These are phyloP conservation scores for Lordiphosa fenestrarum DNA, from an alignment of 2,888 invertebrate species.

Conservation along the genomic window DNA sequence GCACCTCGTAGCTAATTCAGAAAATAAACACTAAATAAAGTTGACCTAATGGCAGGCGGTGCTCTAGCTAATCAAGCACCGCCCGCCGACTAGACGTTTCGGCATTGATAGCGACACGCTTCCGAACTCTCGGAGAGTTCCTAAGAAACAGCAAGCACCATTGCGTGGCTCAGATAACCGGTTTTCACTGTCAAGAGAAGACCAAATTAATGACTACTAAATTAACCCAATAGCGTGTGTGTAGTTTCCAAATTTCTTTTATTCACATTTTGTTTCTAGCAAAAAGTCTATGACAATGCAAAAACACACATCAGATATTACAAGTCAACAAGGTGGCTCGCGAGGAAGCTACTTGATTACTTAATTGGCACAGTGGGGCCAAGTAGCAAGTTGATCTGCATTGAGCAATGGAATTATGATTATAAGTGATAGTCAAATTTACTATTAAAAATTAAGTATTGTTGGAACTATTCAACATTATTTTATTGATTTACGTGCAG, in stretches of 20 bases:
- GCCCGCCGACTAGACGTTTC: conserved; percentile 13
- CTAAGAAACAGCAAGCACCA: neutral
- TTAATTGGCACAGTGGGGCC: conserved; percentile 1
- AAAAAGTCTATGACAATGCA: conserved; percentile 26
- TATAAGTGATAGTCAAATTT: no score
- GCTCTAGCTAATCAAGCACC: conserved; percentile 21
- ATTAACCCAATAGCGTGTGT: conserved; percentile 14
- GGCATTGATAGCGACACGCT: conserved; percentile 1
- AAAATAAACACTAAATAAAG: conserved; percentile 13
- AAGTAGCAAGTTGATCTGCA: neutral
- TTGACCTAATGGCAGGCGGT: conserved; percentile 32
- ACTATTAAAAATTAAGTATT: no score
- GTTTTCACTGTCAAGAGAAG: conserved; percentile 2
- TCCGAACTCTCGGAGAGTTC: no score
- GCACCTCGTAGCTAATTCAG: conserved; percentile 1
- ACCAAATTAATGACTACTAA: conserved; percentile 7
- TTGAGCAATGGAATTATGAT: neutral
- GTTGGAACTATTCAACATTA: no score
- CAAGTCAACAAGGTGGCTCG: neutral
- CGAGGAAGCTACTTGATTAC: conserved; percentile 2
- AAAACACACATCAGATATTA: conserved; percentile 17
- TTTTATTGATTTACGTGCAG: no score
- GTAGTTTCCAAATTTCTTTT: conserved; percentile 11
- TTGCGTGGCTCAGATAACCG: conserved; percentile 10
- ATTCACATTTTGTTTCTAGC: conserved; percentile 12